Evolutionary conservation across 2,888 invertebrate species (phyloP).

Genomic region (Calameuta filiformis): DNA sequence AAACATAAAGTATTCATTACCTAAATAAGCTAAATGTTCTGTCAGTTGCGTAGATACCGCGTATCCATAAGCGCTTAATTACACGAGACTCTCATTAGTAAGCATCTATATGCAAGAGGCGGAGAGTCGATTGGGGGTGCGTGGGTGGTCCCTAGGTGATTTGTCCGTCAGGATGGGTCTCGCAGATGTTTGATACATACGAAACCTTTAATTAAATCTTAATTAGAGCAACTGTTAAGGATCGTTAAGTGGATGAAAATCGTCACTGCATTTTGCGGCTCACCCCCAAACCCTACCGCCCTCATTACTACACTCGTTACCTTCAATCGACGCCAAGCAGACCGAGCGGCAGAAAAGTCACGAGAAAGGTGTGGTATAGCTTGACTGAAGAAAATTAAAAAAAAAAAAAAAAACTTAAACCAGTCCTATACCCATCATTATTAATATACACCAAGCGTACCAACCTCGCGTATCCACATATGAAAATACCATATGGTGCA

Average conservation of each 20-base stretch:
- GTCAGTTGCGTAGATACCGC: conserved; percentile 37
- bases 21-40: conserved; percentile 36
- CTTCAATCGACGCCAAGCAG: background rate
- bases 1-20: background rate
- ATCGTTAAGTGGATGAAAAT: background rate
- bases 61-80: conserved; percentile 42
- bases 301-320: background rate
- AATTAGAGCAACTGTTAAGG: conserved; percentile 1
- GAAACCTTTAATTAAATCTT: conserved; percentile 5
- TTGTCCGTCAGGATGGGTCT: conserved; percentile 51
- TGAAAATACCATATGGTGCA: background rate
- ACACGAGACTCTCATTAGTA: conserved; percentile 53
- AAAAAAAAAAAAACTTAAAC: background rate
- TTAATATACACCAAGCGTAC: background rate
- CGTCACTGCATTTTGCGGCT: background rate
- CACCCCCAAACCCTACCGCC: background rate
- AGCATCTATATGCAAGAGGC: conserved; percentile 53
- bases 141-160: conserved; percentile 51
- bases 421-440: background rate
- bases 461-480: background rate
- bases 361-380: background rate
- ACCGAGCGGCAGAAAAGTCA: background rate
- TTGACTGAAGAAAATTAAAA: background rate
- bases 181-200: conserved; percentile 48
- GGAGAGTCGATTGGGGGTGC: conserved; percentile 48